Conservation (phyloP, 1,140 invertebrate species). For the Neoseiulus cucumeris region DNA sequence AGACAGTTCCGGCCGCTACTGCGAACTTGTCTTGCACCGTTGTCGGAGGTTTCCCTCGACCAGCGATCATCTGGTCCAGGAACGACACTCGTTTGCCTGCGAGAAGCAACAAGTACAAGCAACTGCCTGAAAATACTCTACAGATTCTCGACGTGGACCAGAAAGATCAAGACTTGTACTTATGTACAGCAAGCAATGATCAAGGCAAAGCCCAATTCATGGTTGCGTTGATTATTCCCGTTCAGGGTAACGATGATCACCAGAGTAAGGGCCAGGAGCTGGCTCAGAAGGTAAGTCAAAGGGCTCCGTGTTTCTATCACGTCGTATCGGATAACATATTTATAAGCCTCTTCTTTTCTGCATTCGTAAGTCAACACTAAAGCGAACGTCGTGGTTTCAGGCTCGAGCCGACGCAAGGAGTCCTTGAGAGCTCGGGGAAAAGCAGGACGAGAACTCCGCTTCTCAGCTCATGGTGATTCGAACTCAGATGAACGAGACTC, state of each 20-base stretch:
- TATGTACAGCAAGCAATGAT: neutral
- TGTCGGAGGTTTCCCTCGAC: neutral
- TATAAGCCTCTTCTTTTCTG: too few species aligned
- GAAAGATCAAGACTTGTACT: neutral
- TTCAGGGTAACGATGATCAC: neutral
- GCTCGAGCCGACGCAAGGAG: too few species aligned
- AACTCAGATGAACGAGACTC: too few species aligned
- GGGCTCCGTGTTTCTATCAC: neutral
- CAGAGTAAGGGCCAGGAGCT: neutral
- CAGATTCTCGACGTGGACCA: neutral
- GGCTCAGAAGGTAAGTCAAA: neutral
- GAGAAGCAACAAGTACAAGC: neutral
- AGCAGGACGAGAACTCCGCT: too few species aligned
- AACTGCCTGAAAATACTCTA: slow-evolving; percentile 2
- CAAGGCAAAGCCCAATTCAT: neutral
- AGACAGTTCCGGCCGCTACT: neutral
- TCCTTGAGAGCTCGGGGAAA: too few species aligned
- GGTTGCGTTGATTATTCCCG: neutral
- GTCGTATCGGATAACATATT: too few species aligned
- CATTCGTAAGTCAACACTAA: too few species aligned
- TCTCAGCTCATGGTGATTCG: too few species aligned
- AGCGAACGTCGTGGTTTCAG: too few species aligned
- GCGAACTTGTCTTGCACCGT: neutral
- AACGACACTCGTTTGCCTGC: neutral
- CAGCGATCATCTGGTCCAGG: neutral